Conservation (phyloP, 2,888 invertebrate species). For the Dryobotodes eremita region DNA sequence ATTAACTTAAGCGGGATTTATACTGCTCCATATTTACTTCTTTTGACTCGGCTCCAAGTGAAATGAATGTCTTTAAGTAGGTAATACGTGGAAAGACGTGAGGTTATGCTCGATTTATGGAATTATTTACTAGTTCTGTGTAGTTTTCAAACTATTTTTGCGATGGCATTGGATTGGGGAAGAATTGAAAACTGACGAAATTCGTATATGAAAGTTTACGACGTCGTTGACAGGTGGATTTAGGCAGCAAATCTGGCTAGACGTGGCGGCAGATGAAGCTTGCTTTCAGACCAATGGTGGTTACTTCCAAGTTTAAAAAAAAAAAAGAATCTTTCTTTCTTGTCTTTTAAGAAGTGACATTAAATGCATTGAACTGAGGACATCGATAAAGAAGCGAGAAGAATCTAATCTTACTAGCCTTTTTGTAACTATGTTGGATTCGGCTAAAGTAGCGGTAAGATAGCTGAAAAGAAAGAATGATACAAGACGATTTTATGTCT, state of each 20-base stretch:
- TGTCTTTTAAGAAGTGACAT: neutral
- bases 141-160: neutral
- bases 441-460: neutral
- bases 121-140: neutral
- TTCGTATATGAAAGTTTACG: neutral
- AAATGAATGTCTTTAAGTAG: slow-evolving; percentile 19
- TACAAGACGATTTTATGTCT: neutral
- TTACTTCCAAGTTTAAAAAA: neutral
- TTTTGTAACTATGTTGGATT: neutral
- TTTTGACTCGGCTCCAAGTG: slow-evolving; percentile 30
- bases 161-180: too few species aligned
- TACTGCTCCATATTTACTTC: slow-evolving; percentile 7
- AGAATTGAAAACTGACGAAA: neutral
- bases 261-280: neutral
- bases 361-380: neutral
- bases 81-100: neutral
- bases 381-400: neutral
- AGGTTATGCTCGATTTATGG: neutral
- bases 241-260: neutral
- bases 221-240: neutral
- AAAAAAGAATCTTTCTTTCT: neutral
- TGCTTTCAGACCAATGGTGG: neutral
- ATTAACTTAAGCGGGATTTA: slow-evolving; percentile 40
- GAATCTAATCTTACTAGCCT: neutral
- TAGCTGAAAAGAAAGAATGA: neutral